These are phyloP conservation scores for Polypterus senegalus DNA, from an alignment of 2,113 vertebrate genomes.

Conservation along the genomic window DNA sequence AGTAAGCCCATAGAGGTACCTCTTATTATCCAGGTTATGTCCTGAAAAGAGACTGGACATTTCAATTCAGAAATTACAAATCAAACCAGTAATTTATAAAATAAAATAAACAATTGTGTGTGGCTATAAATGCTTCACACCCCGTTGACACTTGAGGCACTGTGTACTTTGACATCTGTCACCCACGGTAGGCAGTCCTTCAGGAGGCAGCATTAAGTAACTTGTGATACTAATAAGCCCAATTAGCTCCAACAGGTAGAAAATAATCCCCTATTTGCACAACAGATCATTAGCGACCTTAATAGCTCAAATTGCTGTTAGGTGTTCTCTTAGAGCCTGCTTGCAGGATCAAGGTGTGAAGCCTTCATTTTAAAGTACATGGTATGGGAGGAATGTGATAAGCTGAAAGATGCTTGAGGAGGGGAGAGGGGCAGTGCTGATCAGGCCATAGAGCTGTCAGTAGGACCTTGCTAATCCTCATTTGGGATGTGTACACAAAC, in stretches of 20 bases:
- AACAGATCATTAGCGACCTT: constrained; percentile 44
- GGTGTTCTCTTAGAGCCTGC: constrained; percentile 15
- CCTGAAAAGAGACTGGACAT: no score
- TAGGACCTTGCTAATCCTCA: constrained; percentile 29
- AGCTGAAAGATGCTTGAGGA: constrained; percentile 10
- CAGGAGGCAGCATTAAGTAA: constrained; percentile 12
- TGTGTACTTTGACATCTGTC: constrained; percentile 20
- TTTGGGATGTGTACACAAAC: constrained; percentile 24
- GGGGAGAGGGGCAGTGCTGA: constrained; percentile 4
- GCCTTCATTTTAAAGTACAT: not conserved
- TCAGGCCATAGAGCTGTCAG: constrained; percentile 15
- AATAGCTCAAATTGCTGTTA: constrained; percentile 29
- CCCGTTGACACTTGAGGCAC: no score
- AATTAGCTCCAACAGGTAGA: constrained; percentile 29
- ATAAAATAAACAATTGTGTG: no score
- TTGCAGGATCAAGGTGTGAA: constrained; percentile 23
- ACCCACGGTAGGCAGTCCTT: not conserved
- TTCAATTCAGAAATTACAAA: no score
- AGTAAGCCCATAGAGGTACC: no score
- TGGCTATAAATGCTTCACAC: no score
- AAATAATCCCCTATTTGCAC: constrained; percentile 49
- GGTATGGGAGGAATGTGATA: constrained; percentile 2
- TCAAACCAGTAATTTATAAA: no score
- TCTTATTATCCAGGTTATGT: no score
- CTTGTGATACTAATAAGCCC: constrained; percentile 27